Evolutionary conservation across 30 jellyfish, hydroid and myxozoan species (phyloP).

Genomic region (Hydractinia echinata): DNA sequence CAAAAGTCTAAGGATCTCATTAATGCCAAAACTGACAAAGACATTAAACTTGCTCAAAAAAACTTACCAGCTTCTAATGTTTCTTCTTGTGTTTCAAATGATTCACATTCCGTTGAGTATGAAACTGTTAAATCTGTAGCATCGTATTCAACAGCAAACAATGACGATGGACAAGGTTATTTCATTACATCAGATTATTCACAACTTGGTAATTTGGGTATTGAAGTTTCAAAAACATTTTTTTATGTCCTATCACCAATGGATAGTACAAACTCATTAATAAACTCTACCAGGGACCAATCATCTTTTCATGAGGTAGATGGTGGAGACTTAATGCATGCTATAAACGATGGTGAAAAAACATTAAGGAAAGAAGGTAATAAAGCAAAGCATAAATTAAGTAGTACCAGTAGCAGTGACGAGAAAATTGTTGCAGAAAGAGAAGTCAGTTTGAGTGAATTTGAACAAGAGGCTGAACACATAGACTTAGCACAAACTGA

Average conservation of each 20-base stretch:
- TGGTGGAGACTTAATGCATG: not conserved
- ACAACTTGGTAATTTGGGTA: constrained; percentile 19
- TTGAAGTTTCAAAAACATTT: constrained; percentile 27
- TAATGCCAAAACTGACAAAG: not conserved
- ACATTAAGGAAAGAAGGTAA: not conserved
- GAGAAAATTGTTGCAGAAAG: not conserved
- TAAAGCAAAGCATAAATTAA: not conserved
- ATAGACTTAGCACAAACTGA: constrained; percentile 19
- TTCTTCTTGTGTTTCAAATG: not conserved
- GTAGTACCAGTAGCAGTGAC: not conserved
- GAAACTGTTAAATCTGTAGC: constrained; percentile 3
- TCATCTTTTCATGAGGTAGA: not conserved
- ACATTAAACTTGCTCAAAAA: not conserved
- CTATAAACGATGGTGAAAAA: not conserved
- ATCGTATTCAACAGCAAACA: constrained; percentile 11
- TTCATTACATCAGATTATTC: constrained; percentile 23
- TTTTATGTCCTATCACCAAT: constrained; percentile 37
- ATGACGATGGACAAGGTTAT: constrained; percentile 26
- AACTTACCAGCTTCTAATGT: not conserved
- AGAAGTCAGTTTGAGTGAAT: not conserved
- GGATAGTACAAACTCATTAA: constrained; percentile 6
- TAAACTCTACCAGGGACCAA: not conserved
- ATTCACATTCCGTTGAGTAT: not conserved
- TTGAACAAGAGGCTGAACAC: not conserved
- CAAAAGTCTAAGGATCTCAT: not conserved